These are phyloP conservation scores for Pectinophora gossypiella DNA, from an alignment of 1,140 invertebrate species.

Conservation along the genomic window DNA sequence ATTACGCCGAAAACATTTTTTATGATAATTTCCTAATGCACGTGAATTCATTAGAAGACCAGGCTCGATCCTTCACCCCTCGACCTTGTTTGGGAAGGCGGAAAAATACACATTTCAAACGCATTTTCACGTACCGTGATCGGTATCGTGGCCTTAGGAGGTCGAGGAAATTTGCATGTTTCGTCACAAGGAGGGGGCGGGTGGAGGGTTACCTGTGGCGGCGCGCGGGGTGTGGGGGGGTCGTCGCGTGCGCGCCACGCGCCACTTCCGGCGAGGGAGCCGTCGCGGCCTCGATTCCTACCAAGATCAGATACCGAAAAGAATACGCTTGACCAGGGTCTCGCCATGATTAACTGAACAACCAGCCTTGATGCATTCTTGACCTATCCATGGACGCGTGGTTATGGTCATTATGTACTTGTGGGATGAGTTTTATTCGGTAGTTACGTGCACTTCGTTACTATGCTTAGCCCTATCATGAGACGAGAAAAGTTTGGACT, in stretches of 20 bases:
- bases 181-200: slow-evolving; percentile 48
- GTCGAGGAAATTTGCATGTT: slow-evolving; percentile 70
- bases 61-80: slow-evolving; percentile 17
- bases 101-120: slow-evolving; percentile 28
- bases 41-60: neutral
- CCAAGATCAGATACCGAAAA: slow-evolving; percentile 46
- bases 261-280: slow-evolving; percentile 46
- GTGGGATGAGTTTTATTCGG: neutral
- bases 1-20: too few relatives aligned
- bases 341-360: too few relatives aligned
- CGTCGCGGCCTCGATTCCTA: slow-evolving; percentile 49
- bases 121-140: slow-evolving; percentile 33
- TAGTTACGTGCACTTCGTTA: too few relatives aligned
- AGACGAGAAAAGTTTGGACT: too few relatives aligned
- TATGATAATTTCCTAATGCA: too few relatives aligned
- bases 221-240: slow-evolving; percentile 5
- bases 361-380: neutral
- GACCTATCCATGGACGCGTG: neutral
- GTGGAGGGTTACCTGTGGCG: neutral
- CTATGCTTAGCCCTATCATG: too few relatives aligned
- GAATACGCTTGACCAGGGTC: slow-evolving; percentile 33
- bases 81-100: slow-evolving; percentile 31
- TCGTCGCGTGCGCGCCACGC: slow-evolving; percentile 44
- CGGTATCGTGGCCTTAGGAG: slow-evolving; percentile 39
- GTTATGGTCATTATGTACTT: neutral